Evolutionary conservation across 2,888 invertebrate genomes (phyloP).

Genomic region (Gibbula magus): DNA sequence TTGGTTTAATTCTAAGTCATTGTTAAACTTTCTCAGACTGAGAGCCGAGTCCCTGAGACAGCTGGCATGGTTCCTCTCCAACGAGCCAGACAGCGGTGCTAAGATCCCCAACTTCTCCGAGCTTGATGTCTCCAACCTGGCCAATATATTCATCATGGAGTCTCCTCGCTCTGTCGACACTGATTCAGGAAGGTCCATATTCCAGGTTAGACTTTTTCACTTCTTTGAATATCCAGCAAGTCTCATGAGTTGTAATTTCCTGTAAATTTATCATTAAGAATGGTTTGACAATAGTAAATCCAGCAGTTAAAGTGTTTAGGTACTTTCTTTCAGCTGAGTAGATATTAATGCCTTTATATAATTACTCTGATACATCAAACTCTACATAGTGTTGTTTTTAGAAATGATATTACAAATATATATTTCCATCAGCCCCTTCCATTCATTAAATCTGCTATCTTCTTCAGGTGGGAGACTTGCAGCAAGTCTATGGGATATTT

Average conservation of each 20-base stretch:
- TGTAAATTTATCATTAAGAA: too few relatives aligned
- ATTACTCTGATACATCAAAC: too few relatives aligned
- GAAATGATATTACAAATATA: too few relatives aligned
- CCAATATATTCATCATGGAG: slow-evolving; percentile 60
- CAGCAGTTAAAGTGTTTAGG: too few relatives aligned
- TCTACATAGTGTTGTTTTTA: too few relatives aligned
- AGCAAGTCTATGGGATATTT: slow-evolving; percentile 71
- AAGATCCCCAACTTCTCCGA: slow-evolving; percentile 65
- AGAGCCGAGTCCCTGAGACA: slow-evolving; percentile 65
- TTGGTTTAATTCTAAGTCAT: too few relatives aligned
- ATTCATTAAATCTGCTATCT: background rate
- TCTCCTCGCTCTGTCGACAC: slow-evolving; percentile 57
- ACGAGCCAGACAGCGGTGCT: slow-evolving; percentile 59
- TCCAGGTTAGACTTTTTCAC: slow-evolving; percentile 53
- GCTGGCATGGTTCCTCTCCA: slow-evolving; percentile 67
- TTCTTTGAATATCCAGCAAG: background rate
- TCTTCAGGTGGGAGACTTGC: slow-evolving; percentile 61
- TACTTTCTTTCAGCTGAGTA: too few relatives aligned
- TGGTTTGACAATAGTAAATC: too few relatives aligned
- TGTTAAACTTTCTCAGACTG: slow-evolving; percentile 58
- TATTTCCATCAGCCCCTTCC: background rate
- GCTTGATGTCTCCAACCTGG: slow-evolving; percentile 61
- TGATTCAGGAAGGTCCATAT: slow-evolving; percentile 62
- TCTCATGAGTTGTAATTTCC: background rate
- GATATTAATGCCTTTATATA: too few relatives aligned